Conservation (phyloP, 2,797 vertebrate genomes). For the Knipowitschia caucasica region DNA sequence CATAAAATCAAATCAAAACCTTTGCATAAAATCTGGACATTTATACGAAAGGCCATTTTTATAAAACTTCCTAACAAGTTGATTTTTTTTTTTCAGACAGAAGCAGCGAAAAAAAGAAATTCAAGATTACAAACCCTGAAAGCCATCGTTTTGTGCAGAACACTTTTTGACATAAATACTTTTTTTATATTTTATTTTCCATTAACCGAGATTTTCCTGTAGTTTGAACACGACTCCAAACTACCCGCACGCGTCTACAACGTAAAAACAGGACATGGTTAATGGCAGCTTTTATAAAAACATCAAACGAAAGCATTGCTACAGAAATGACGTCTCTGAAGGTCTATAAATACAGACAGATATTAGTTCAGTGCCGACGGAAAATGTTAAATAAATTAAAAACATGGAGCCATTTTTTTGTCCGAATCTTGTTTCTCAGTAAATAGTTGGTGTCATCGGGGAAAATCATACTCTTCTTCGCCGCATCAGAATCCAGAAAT, state of each 20-base stretch:
- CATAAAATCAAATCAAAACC: slow-evolving; percentile 18
- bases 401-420: slow-evolving; percentile 18
- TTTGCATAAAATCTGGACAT: slow-evolving; percentile 38
- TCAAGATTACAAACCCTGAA: slow-evolving; percentile 47
- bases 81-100: slow-evolving; percentile 58
- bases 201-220: slow-evolving; percentile 29
- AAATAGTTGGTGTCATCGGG: neutral
- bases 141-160: slow-evolving; percentile 65
- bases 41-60: slow-evolving; percentile 40
- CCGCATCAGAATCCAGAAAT: too few species aligned
- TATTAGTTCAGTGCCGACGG: slow-evolving; percentile 52
- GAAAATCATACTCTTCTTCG: too few species aligned
- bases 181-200: slow-evolving; percentile 5
- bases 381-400: slow-evolving; percentile 18
- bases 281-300: neutral
- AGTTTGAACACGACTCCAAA: slow-evolving; percentile 19
- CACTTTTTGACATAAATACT: slow-evolving; percentile 54
- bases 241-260: slow-evolving; percentile 6
- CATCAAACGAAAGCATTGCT: neutral
- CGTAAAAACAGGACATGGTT: slow-evolving; percentile 15
- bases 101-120: slow-evolving; percentile 64
- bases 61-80: too few species aligned
- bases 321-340: slow-evolving; percentile 36
- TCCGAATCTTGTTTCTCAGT: slow-evolving; percentile 33
- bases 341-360: slow-evolving; percentile 26